Conservation (phyloP, 2,113 vertebrate genomes). For the Gnathonemus longibarbis region DNA sequence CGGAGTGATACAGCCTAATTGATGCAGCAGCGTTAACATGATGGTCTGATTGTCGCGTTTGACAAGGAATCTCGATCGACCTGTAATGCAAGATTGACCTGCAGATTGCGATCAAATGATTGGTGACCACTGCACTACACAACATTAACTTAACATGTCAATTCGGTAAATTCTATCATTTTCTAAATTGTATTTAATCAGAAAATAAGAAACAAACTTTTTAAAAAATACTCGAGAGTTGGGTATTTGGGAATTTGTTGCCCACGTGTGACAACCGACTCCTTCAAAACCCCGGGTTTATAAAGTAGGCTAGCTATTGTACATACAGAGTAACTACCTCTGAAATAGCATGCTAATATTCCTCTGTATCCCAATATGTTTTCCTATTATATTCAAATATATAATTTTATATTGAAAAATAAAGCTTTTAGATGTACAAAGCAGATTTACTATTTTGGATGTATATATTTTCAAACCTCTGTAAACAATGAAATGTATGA, state of each 20-base stretch:
- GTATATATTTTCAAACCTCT: slow-evolving; percentile 64
- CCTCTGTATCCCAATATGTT: slow-evolving; percentile 49
- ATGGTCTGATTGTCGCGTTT: background rate
- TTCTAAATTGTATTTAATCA: slow-evolving; percentile 6
- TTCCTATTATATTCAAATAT: slow-evolving; percentile 57
- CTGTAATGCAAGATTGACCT: background rate
- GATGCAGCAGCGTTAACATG: background rate
- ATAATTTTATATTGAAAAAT: slow-evolving; percentile 56
- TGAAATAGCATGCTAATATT: slow-evolving; percentile 63
- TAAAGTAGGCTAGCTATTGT: slow-evolving; percentile 55
- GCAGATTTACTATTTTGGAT: slow-evolving; percentile 59
- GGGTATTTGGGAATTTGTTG: background rate
- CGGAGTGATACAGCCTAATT: background rate
- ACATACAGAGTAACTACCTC: slow-evolving; percentile 72
- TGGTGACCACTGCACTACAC: background rate
- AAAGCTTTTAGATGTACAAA: slow-evolving; percentile 56
- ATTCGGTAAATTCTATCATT: slow-evolving; percentile 16
- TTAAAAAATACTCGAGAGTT: background rate
- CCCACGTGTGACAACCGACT: background rate
- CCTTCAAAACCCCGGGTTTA: slow-evolving; percentile 30
- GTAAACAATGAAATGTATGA: slow-evolving; percentile 57
- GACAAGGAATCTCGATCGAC: background rate
- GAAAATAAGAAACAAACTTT: background rate
- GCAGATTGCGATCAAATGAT: background rate
- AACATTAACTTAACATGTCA: background rate